phyloP scores from a whole-genome alignment of 2,113 vertebrate species.

The Vicugna pacos region DNA sequence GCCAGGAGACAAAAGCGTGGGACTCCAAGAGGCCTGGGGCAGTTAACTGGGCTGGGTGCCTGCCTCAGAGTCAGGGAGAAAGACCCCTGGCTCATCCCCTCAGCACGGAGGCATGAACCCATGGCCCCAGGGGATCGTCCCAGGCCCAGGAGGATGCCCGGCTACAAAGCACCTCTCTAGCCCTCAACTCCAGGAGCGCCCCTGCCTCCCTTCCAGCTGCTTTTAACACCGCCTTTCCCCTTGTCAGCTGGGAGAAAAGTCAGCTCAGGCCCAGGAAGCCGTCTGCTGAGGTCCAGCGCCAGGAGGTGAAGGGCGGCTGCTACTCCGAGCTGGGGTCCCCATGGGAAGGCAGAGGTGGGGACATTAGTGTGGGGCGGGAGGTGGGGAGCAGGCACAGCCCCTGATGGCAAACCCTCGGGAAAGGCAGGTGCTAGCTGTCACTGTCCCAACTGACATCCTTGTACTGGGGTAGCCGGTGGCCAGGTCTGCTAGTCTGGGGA shows the following conservation, averaged over 20 bases:
- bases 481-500: too few species aligned
- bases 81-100: rapidly evolving
- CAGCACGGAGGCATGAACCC: not conserved
- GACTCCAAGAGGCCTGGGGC: not conserved
- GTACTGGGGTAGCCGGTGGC: rapidly evolving
- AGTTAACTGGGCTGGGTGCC: not conserved
- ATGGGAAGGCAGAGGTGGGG: not conserved
- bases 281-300: not conserved
- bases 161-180: too few species aligned
- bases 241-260: not conserved
- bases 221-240: not conserved
- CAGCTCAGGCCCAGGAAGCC: rapidly evolving
- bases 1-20: not conserved
- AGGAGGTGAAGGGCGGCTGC: too few species aligned
- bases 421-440: not conserved
- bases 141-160: rapidly evolving
- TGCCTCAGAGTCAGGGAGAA: not conserved
- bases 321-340: rapidly evolving
- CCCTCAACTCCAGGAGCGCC: not conserved
- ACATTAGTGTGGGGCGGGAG: rapidly evolving
- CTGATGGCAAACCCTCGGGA: rapidly evolving
- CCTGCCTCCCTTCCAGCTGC: not conserved
- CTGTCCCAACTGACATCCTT: rapidly evolving
- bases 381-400: not conserved
- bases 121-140: not conserved